phyloP scores from a whole-genome alignment of 92 coral and sea anemone species.

The Chrysogorgia sp. region DNA sequence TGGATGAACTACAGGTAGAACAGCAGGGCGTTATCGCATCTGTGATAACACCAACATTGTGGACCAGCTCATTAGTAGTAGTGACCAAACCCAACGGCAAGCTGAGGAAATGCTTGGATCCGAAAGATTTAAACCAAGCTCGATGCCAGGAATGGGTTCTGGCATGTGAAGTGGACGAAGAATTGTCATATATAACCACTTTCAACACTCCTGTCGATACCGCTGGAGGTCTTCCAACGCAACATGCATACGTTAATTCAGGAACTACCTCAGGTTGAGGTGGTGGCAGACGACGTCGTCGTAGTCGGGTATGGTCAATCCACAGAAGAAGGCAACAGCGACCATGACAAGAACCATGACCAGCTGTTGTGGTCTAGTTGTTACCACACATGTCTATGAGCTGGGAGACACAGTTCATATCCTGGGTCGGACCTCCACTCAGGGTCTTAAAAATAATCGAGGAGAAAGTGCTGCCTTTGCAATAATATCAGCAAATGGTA shows the following conservation, averaged over 20 bases:
- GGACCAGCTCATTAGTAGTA: constrained; percentile 6
- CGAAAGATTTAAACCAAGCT: constrained; percentile 28
- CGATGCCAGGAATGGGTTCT: constrained; percentile 43
- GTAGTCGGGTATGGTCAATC: constrained; percentile 41
- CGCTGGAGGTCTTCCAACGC: constrained; percentile 45
- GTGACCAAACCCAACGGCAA: neutral
- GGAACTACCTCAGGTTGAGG: constrained; percentile 43
- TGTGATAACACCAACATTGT: constrained; percentile 15
- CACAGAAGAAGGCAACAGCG: constrained; percentile 31
- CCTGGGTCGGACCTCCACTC: no score
- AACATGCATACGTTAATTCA: constrained; percentile 45
- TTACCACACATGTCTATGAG: no score
- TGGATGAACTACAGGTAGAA: neutral
- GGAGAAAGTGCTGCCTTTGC: no score
- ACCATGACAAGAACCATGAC: constrained; percentile 54
- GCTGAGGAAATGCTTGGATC: constrained; percentile 23
- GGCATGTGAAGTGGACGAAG: constrained; percentile 41
- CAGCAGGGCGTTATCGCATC: neutral
- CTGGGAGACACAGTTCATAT: no score
- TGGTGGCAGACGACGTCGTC: constrained; percentile 39
- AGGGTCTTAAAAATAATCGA: no score
- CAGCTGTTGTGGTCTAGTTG: no score
- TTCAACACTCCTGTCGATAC: constrained; percentile 45
- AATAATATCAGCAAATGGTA: no score
- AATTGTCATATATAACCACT: constrained; percentile 42